These are phyloP conservation scores for Sebastes vulpes DNA, from an alignment of 2,797 vertebrate genomes.

Conservation along the genomic window DNA sequence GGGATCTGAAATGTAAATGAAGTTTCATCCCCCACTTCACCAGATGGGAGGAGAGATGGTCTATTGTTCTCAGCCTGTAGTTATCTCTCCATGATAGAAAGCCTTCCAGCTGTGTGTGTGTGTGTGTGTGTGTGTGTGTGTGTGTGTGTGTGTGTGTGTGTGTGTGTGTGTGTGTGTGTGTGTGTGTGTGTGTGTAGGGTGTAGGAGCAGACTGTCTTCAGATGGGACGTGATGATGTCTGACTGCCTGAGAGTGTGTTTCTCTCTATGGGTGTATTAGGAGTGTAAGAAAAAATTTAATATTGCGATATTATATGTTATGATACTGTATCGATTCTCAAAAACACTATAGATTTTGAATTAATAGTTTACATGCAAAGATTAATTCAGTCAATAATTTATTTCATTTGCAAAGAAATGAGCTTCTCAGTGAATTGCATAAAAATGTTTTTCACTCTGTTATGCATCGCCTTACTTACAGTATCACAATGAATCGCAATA, in stretches of 20 bases:
- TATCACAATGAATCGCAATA: no score
- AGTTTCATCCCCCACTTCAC: conserved; percentile 77
- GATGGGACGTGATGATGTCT: conserved; percentile 58
- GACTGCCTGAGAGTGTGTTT: conserved; percentile 23
- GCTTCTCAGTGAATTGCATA: no score
- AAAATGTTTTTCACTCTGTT: no score
- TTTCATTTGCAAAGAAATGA: no score
- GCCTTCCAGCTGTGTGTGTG: conserved; percentile 72
- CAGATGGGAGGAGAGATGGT: conserved; percentile 85
- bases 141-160: conserved; percentile 48
- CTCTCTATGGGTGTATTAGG: background rate
- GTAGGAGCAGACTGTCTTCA: conserved; percentile 47
- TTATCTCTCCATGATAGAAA: conserved; percentile 80
- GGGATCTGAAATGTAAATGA: conserved; percentile 85
- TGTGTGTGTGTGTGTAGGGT: conserved; percentile 1
- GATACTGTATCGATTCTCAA: no score
- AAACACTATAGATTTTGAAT: no score
- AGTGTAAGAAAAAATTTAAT: no score
- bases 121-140: conserved; percentile 20
- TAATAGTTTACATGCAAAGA: no score
- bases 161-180: conserved; percentile 59
- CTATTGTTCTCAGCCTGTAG: conserved; percentile 83
- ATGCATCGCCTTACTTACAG: no score
- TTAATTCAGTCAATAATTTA: no score
- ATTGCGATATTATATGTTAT: no score